Evolutionary conservation across 1,140 invertebrate genomes (phyloP), one percentile per base, ranked within the genome.

Genomic region (Spodoptera frugiperda): DNA sequence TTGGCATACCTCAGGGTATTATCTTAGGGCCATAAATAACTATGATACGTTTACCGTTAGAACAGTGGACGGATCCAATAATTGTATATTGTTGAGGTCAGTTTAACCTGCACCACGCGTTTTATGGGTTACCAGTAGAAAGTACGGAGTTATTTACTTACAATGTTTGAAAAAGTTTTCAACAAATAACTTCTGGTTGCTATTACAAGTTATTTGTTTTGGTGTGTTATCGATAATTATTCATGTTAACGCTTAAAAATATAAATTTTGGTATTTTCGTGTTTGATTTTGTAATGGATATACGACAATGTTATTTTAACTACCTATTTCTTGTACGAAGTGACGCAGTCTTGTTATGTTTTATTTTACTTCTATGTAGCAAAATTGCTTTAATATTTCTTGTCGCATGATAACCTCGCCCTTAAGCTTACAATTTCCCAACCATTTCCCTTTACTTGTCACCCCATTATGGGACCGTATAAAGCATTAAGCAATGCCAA

Each of bases 41-140:
- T 72, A 57, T 73, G 59, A 84, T 82, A 59, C 80, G 57, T 79
- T 84, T 82, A 87, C 84, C 85, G 86, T 89, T 87, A 86, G 77
- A 57, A 61, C 68, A 82, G 80, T 82, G 81, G 79, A 84, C 80
- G 84, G 84, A 89, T 89, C 84, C 86, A 83, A 87, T 82, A 84
- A 83, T 85, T 77, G 81, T 80, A 82, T 78, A 87, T 80, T 80
- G 78, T 82, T 72, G 77, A 81, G 87, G 85, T 89, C 84, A 84
- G 83, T 82, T 83, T 78, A 55, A 59, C 44, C 79, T 73, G 77
- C 79, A 81, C 78, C 76, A 70, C 75, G 65, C 68, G 75, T 78
- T 84, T 79, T 80, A 68, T 80, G 70, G 82, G 82, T 85, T 87
- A 73, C n/a, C 33, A 5, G 82, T 87, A 89, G 87, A 87, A 89